Evolutionary conservation across 2,797 vertebrate genomes (phyloP).

Genomic region (Esox lucius): DNA sequence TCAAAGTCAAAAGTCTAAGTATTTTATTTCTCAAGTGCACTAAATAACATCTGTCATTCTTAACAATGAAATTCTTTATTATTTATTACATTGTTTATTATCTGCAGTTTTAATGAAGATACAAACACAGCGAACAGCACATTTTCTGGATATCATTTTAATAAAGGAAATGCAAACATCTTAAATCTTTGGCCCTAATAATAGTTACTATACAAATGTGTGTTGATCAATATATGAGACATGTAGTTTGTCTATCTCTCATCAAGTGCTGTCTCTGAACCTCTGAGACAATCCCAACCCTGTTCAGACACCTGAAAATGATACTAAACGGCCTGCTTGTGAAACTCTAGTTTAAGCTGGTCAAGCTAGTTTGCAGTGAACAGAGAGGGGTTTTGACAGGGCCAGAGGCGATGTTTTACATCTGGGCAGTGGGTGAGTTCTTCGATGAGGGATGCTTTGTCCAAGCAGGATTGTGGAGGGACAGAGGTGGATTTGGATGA

Average conservation of each 20-base stretch:
- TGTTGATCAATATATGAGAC: background rate
- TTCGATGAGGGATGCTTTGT: constrained; percentile 14
- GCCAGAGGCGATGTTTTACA: constrained; percentile 11
- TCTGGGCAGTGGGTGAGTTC: constrained; percentile 9
- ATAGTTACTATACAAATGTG: background rate
- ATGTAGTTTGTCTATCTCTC: background rate
- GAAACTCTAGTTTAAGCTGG: background rate
- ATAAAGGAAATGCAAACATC: background rate
- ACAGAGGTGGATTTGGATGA: constrained; percentile 36
- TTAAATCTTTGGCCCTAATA: background rate
- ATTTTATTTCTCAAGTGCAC: no score
- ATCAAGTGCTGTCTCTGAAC: background rate
- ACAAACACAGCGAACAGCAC: no score
- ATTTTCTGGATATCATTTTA: background rate
- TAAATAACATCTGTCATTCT: no score
- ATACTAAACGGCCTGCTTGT: constrained; percentile 2
- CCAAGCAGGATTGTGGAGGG: constrained; percentile 13
- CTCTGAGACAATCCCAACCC: background rate
- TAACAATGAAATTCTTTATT: no score
- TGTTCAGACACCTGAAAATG: background rate
- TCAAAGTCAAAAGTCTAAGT: no score
- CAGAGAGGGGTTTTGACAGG: background rate
- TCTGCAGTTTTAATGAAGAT: background rate
- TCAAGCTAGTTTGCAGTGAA: constrained; percentile 9
- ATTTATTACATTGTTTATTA: background rate